phyloP scores from a whole-genome alignment of 2,797 vertebrate genomes.

The Silurus aristotelis region DNA sequence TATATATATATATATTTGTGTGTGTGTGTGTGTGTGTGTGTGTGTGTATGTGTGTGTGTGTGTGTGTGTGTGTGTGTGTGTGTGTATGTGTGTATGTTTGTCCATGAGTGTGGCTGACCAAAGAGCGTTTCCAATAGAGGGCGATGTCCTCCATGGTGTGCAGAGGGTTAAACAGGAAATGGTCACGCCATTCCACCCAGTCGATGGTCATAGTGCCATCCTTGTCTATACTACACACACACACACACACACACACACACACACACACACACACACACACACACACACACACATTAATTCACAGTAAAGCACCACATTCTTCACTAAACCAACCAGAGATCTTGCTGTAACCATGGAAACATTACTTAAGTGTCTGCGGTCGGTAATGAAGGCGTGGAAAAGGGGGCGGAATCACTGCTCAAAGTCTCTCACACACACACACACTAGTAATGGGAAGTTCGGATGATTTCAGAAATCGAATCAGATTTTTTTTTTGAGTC shows the following conservation, averaged over 20 bases:
- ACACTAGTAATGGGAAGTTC: too few species aligned
- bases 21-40: neutral
- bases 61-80: conserved; percentile 47
- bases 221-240: conserved; percentile 79
- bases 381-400: neutral
- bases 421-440: too few species aligned
- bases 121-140: conserved; percentile 86
- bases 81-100: neutral
- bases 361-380: neutral
- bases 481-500: too few species aligned
- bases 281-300: neutral
- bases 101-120: conserved; percentile 68
- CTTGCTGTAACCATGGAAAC: conserved; percentile 1
- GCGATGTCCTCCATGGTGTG: conserved; percentile 86
- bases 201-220: conserved; percentile 88
- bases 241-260: conserved; percentile 38
- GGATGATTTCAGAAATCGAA: too few species aligned
- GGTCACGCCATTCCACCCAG: conserved; percentile 90
- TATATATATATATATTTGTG: neutral
- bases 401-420: neutral
- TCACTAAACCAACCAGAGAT: neutral
- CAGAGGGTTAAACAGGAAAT: conserved; percentile 86
- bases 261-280: neutral
- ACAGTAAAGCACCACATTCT: neutral
- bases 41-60: neutral